Evolutionary conservation across 23 tunicate genomes (phyloP).

Genomic region (Clavelina lepadiformis): DNA sequence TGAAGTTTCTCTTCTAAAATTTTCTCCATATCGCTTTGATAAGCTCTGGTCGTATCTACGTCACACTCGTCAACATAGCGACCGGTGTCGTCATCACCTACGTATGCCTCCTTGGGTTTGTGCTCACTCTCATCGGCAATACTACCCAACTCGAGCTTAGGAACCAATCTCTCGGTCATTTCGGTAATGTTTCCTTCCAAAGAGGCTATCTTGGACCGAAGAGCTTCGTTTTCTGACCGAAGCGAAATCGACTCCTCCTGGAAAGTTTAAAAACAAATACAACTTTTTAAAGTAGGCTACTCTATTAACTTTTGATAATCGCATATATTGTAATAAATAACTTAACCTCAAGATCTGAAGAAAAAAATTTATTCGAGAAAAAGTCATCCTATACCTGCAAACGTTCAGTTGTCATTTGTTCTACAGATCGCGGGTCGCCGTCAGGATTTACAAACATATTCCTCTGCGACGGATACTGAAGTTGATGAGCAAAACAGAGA

Average conservation of each 20-base stretch:
- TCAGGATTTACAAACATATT: neutral
- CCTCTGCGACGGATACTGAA: too few species aligned
- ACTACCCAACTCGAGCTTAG: slow-evolving; percentile 64
- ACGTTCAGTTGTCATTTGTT: too few species aligned
- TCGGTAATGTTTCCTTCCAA: slow-evolving; percentile 35
- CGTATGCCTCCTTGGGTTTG: slow-evolving; percentile 7
- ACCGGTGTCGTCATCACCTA: slow-evolving; percentile 41
- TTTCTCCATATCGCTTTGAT: slow-evolving; percentile 1
- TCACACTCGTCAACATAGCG: slow-evolving; percentile 46
- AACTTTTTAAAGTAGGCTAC: too few species aligned
- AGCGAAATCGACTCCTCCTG: slow-evolving; percentile 47
- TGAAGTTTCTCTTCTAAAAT: slow-evolving; percentile 29
- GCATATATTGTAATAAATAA: too few species aligned
- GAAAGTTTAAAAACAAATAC: too few species aligned
- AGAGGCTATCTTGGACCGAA: slow-evolving; percentile 32
- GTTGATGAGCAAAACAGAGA: too few species aligned
- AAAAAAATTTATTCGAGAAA: too few species aligned
- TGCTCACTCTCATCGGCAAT: slow-evolving; percentile 51
- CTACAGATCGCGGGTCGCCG: neutral
- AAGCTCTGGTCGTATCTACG: slow-evolving; percentile 29
- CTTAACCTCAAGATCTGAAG: too few species aligned
- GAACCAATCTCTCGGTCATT: slow-evolving; percentile 40
- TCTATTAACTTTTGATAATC: too few species aligned
- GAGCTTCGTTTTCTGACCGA: slow-evolving; percentile 51
- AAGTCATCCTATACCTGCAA: too few species aligned